Evolutionary conservation across 2,113 vertebrate genomes (phyloP).

Genomic region (Myodes glareolus): DNA sequence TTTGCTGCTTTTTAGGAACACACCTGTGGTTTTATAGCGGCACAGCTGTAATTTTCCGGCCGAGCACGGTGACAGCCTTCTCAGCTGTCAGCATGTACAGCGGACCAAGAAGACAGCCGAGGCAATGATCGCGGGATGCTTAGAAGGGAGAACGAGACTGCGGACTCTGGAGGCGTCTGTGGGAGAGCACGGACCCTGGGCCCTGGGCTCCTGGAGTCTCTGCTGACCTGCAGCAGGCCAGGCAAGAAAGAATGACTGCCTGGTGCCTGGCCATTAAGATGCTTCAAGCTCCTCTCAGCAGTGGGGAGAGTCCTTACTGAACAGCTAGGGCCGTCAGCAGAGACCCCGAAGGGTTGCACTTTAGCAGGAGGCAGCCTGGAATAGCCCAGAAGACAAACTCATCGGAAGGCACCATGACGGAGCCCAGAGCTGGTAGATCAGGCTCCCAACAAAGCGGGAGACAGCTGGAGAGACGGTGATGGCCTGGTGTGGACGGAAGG

Average conservation of each 20-base stretch:
- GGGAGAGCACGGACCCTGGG: not conserved
- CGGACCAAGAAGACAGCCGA: conserved; percentile 7
- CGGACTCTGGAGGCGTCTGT: not conserved
- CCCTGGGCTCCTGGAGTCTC: not conserved
- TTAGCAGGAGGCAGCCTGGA: not conserved
- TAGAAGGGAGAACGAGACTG: conserved; percentile 14
- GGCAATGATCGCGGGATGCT: not conserved
- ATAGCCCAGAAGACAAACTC: not conserved
- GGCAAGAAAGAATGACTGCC: not conserved
- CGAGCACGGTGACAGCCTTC: not conserved
- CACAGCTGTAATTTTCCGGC: not conserved
- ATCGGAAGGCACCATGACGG: not conserved
- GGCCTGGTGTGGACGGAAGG: not conserved
- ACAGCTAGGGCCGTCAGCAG: not conserved
- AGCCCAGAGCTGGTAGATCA: not conserved
- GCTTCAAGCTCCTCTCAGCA: not conserved
- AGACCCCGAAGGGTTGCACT: not conserved
- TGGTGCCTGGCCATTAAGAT: not conserved
- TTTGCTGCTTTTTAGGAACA: not conserved
- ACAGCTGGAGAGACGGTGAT: not conserved
- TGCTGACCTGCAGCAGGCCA: not conserved
- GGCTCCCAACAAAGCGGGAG: not conserved
- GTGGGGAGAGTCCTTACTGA: not conserved
- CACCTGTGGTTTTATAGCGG: not conserved
- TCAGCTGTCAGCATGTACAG: not conserved